Percentiles rank a stretch among this genome's conserved stretches.
phyloP scores from a whole-genome alignment of 2,113 vertebrate species.

The Psilopsiagon aymara region DNA sequence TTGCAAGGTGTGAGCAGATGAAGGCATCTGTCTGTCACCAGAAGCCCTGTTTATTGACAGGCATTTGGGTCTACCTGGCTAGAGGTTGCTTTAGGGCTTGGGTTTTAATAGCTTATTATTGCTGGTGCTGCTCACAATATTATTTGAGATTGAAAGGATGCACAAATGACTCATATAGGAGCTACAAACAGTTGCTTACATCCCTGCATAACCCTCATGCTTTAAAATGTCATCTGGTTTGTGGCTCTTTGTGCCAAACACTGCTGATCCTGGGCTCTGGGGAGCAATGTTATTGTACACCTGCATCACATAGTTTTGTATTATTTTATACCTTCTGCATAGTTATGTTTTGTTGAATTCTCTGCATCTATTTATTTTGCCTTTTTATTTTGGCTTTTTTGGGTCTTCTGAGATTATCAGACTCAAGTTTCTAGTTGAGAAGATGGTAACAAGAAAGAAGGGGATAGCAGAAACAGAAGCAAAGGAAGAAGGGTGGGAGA shows the following conservation, averaged over 20 bases:
- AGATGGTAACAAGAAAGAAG: neutral
- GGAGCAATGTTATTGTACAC: neutral
- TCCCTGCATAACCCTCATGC: neutral
- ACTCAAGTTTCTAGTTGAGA: neutral
- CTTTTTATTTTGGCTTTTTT: neutral
- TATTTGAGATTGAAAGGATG: neutral
- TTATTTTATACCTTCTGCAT: slow-evolving; percentile 37
- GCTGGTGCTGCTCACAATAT: neutral
- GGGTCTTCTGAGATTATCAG: neutral
- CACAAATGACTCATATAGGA: neutral
- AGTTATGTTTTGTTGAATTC: slow-evolving; percentile 46
- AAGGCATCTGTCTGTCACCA: neutral
- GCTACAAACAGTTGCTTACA: neutral
- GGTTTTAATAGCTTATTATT: neutral
- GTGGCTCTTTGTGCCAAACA: neutral
- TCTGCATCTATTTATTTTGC: slow-evolving; percentile 16
- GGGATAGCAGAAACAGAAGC: neutral
- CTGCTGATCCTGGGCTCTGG: neutral
- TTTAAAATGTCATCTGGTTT: slow-evolving; percentile 16
- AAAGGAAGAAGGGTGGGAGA: neutral
- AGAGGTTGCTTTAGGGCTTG: neutral
- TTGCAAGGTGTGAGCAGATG: neutral
- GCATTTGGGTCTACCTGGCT: neutral
- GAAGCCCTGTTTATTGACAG: neutral
- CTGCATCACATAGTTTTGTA: slow-evolving; percentile 1